Percentiles rank a stretch among this genome's conserved stretches.
Conservation (phyloP, 2,888 invertebrate species). For the Drosophila mimetica region DNA sequence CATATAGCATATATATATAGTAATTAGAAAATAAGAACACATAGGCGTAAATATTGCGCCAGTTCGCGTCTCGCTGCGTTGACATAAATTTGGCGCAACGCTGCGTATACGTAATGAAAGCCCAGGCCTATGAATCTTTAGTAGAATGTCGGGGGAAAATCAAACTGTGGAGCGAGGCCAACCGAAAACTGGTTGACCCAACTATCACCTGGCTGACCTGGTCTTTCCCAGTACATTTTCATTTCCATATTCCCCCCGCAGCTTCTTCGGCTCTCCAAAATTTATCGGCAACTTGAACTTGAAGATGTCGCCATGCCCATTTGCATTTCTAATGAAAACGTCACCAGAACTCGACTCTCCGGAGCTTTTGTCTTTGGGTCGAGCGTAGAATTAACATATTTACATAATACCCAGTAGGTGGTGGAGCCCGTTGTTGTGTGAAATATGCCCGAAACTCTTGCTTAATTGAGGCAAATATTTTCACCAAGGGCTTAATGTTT, state of each 20-base stretch:
- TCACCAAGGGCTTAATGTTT: conserved; percentile 3
- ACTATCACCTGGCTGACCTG: conserved; percentile 62
- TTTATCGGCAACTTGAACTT: conserved; percentile 74
- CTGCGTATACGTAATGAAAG: conserved; percentile 57
- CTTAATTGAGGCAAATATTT: conserved; percentile 27
- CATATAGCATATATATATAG: conserved; percentile 22
- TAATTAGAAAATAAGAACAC: conserved; percentile 70
- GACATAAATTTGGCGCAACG: conserved; percentile 46
- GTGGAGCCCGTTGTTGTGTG: conserved; percentile 21
- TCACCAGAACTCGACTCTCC: conserved; percentile 42
- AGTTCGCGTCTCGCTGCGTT: conserved; percentile 30
- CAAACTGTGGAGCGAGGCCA: conserved; percentile 15
- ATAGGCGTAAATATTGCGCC: conserved; percentile 29
- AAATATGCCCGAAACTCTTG: conserved; percentile 28
- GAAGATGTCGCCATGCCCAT: conserved; percentile 61
- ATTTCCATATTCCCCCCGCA: neutral
- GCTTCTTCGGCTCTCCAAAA: conserved; percentile 24
- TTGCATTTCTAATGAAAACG: conserved; percentile 71
- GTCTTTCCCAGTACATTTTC: conserved; percentile 39
- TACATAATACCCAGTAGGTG: conserved; percentile 22
- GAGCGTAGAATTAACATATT: conserved; percentile 31
- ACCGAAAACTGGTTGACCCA: conserved; percentile 56
- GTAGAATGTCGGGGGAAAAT: conserved; percentile 31
- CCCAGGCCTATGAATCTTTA: conserved; percentile 1
- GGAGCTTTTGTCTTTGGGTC: conserved; percentile 21